phyloP scores from a whole-genome alignment of 2,113 vertebrate species.

The Lates calcarifer region DNA sequence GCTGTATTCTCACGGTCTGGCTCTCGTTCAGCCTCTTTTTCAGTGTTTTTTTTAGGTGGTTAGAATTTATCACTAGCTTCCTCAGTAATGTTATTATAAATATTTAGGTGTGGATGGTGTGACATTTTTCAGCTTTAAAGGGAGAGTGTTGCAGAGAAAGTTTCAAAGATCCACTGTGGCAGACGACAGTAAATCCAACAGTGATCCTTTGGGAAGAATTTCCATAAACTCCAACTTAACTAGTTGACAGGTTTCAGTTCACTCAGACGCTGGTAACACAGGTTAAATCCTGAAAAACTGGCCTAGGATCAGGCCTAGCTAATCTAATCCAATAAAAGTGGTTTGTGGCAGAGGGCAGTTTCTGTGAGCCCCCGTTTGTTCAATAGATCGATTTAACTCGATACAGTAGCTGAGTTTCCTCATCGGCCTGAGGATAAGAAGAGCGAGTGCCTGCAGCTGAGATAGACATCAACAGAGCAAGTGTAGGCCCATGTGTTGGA shows the following conservation, averaged over 20 bases:
- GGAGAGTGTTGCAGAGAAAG: too few species aligned
- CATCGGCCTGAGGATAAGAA: constrained; percentile 3
- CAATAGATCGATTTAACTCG: not conserved
- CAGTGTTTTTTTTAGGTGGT: too few species aligned
- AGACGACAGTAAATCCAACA: not conserved
- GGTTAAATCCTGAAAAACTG: not conserved
- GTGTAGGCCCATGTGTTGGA: constrained; percentile 40
- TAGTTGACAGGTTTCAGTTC: not conserved
- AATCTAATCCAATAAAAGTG: not conserved
- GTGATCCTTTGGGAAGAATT: not conserved
- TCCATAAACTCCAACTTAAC: not conserved
- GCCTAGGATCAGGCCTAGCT: not conserved
- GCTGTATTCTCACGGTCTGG: not conserved
- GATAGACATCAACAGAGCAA: constrained; percentile 41
- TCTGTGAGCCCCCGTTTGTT: not conserved
- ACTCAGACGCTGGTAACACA: not conserved
- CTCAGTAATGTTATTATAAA: not conserved
- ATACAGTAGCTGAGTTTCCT: not conserved
- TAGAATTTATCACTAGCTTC: too few species aligned
- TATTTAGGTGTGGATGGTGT: not conserved
- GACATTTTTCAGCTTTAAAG: not conserved
- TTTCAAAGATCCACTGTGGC: not conserved
- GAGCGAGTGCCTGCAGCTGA: constrained; percentile 14
- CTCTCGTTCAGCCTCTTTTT: not conserved
- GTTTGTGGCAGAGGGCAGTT: not conserved